Evolutionary conservation across 2,888 invertebrate species (phyloP).

Genomic region (Drosophila niveifrons): DNA sequence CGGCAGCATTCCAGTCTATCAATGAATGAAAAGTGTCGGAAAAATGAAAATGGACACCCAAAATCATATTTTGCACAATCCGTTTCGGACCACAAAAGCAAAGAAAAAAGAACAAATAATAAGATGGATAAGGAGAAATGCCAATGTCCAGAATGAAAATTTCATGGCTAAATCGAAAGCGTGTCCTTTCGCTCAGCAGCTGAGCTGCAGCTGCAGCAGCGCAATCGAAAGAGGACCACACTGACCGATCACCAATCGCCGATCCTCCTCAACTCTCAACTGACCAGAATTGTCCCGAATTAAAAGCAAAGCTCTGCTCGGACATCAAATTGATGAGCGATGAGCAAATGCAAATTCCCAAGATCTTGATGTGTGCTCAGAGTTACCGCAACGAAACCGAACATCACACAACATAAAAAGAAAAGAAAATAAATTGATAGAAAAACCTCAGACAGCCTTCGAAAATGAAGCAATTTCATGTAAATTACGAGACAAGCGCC

Average conservation of each 20-base stretch:
- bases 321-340: conserved; percentile 40
- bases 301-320: conserved; percentile 44
- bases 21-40: neutral
- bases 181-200: conserved; percentile 63
- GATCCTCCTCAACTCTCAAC: neutral
- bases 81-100: conserved; percentile 10
- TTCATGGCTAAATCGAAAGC: conserved; percentile 72
- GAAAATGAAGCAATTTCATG: conserved; percentile 81
- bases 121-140: conserved; percentile 45
- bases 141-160: conserved; percentile 55
- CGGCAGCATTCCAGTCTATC: too few species aligned
- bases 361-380: conserved; percentile 27
- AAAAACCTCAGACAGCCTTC: conserved; percentile 23
- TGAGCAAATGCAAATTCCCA: conserved; percentile 47
- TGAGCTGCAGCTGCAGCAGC: conserved; percentile 30
- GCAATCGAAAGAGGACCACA: conserved; percentile 7
- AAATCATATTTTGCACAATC: conserved; percentile 45
- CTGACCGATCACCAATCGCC: neutral
- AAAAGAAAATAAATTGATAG: neutral
- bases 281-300: neutral
- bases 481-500: conserved; percentile 81
- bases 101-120: neutral
- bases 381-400: conserved; percentile 34
- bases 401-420: neutral
- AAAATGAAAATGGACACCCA: neutral